phyloP scores from a whole-genome alignment of 2,797 vertebrate species.

The Huso huso region DNA sequence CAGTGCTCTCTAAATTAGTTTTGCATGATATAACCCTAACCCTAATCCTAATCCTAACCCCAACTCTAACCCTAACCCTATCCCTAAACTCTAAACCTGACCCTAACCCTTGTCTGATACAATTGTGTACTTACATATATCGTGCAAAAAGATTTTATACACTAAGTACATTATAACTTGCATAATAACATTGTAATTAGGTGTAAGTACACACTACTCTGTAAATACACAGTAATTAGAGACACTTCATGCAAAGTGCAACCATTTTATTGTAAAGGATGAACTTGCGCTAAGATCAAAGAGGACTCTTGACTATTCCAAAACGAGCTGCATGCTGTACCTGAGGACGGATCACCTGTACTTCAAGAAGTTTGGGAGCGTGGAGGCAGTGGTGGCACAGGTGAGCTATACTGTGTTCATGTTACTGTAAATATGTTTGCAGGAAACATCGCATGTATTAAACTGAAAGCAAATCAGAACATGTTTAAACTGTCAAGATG shows the following conservation, averaged over 20 bases:
- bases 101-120: too few relatives aligned
- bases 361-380: constrained; percentile 57
- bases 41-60: too few relatives aligned
- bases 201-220: neutral
- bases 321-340: constrained; percentile 66
- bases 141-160: neutral
- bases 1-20: neutral
- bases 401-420: constrained; percentile 35
- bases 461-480: too few relatives aligned
- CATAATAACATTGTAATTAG: neutral
- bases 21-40: too few relatives aligned
- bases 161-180: neutral
- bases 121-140: too few relatives aligned
- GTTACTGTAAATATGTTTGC: neutral
- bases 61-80: too few relatives aligned
- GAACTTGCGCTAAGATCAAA: constrained; percentile 35
- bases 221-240: neutral
- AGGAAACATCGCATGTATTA: too few relatives aligned
- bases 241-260: neutral
- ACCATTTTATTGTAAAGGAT: constrained; percentile 40
- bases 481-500: too few relatives aligned
- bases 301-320: constrained; percentile 54
- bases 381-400: constrained; percentile 66
- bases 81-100: too few relatives aligned
- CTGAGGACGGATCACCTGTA: constrained; percentile 61